Conservation (phyloP, 2,113 vertebrate species). For the Marmota monax region DNA sequence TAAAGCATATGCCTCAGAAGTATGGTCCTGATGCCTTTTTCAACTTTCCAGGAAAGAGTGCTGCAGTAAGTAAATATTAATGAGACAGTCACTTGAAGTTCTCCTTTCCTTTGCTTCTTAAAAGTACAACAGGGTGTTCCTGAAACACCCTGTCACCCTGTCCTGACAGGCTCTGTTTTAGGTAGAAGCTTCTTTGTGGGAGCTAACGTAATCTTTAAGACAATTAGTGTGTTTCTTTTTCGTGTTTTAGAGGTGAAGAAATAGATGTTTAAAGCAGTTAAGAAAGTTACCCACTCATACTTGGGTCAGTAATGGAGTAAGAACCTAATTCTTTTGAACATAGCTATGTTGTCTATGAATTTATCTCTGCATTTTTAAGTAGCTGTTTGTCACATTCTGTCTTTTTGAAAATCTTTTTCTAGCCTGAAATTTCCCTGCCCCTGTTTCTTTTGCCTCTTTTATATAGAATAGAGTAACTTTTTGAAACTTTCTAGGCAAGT, state of each 20-base stretch:
- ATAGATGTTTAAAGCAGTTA: not conserved
- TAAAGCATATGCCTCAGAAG: slow-evolving; percentile 97
- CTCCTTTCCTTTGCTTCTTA: not conserved
- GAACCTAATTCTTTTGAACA: not conserved
- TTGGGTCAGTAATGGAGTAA: not conserved
- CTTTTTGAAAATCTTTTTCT: not conserved
- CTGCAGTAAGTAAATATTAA: slow-evolving; percentile 92
- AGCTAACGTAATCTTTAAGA: slow-evolving; percentile 84
- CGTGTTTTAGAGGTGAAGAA: slow-evolving; percentile 40
- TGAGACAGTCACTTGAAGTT: not conserved
- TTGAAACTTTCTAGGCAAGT: not conserved
- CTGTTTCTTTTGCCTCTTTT: not conserved
- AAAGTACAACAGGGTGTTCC: not conserved
- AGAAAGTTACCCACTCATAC: not conserved
- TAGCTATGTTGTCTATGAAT: not conserved
- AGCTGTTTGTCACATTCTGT: not conserved
- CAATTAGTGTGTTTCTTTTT: not conserved
- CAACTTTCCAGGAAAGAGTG: slow-evolving; percentile 98
- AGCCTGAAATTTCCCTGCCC: not conserved
- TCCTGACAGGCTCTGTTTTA: not conserved
- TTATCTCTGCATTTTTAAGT: slow-evolving; percentile 12
- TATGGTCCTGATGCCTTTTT: slow-evolving; percentile 98
- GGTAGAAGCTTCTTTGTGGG: slow-evolving; percentile 88
- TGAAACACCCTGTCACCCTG: not conserved
- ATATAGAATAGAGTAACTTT: slow-evolving; percentile 21